phyloP scores from a whole-genome alignment of 2,888 invertebrate species.

The Phortica okadai region DNA sequence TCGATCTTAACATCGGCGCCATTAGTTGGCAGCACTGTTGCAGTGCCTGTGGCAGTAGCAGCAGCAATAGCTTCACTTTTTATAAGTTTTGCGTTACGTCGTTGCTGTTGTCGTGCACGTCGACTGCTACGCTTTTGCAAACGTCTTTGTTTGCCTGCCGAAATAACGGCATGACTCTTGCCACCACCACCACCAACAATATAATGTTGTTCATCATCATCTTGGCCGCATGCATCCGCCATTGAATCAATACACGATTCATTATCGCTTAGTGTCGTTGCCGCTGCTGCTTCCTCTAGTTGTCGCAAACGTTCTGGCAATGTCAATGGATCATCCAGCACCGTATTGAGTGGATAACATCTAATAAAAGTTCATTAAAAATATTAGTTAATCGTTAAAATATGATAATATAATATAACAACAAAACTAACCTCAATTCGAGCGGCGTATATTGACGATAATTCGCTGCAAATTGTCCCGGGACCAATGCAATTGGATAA shows the following conservation, averaged over 20 bases:
- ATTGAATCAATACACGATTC: background rate
- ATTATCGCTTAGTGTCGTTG: slow-evolving; percentile 28
- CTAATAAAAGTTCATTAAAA: slow-evolving; percentile 74
- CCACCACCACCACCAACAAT: background rate
- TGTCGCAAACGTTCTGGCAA: slow-evolving; percentile 46
- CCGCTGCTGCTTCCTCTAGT: slow-evolving; percentile 48
- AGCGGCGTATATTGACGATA: slow-evolving; percentile 88
- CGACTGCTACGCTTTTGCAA: slow-evolving; percentile 38
- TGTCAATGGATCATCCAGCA: slow-evolving; percentile 77
- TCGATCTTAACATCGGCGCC: no score
- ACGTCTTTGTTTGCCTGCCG: slow-evolving; percentile 21
- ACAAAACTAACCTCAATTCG: slow-evolving; percentile 81
- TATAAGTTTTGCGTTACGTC: background rate
- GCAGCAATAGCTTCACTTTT: background rate
- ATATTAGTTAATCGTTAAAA: background rate
- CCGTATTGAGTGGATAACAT: slow-evolving; percentile 95
- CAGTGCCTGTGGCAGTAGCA: background rate
- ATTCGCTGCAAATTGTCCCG: slow-evolving; percentile 96
- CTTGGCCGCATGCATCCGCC: background rate
- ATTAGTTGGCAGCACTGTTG: no score
- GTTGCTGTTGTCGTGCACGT: slow-evolving; percentile 34
- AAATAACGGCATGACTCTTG: background rate
- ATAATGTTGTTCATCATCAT: background rate
- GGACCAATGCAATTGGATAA: slow-evolving; percentile 95
- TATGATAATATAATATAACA: background rate